These are phyloP conservation scores for Esox lucius DNA, from an alignment of 2,797 vertebrate species.

Conservation along the genomic window DNA sequence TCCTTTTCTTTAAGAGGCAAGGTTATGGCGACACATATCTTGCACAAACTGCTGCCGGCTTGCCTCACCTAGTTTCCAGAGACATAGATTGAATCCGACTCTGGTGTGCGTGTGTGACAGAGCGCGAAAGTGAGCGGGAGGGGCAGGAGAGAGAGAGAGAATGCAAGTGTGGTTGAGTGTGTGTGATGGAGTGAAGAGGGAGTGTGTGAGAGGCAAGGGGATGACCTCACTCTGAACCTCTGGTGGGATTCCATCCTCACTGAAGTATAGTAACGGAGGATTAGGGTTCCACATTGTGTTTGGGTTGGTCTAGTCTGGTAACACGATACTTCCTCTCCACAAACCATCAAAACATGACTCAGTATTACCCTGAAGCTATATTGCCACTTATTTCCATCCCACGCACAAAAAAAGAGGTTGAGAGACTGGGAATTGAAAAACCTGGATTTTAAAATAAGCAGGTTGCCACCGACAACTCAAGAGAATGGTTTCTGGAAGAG, in stretches of 20 bases:
- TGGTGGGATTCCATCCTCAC: neutral
- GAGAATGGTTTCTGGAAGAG: neutral
- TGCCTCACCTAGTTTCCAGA: constrained; percentile 5
- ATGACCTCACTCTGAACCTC: constrained; percentile 1
- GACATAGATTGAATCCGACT: neutral
- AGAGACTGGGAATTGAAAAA: constrained; percentile 1
- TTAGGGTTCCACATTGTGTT: neutral
- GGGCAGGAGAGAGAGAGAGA: neutral
- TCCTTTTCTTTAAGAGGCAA: neutral
- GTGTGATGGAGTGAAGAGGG: constrained; percentile 1
- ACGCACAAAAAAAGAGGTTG: neutral
- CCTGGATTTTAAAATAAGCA: constrained; percentile 8
- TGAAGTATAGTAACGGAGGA: neutral
- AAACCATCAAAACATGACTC: constrained; percentile 15
- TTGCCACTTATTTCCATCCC: constrained; percentile 5
- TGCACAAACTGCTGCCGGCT: neutral
- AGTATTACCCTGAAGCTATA: constrained; percentile 5
- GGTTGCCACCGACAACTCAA: neutral
- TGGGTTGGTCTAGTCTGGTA: neutral
- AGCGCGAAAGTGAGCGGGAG: constrained; percentile 22
- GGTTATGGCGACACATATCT: neutral
- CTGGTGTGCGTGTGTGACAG: neutral
- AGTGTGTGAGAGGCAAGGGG: neutral
- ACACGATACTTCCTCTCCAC: constrained; percentile 10
- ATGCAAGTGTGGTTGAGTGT: constrained; percentile 22